Evolutionary conservation across 2,113 vertebrate genomes (phyloP).

Genomic region (Columbina picui): DNA sequence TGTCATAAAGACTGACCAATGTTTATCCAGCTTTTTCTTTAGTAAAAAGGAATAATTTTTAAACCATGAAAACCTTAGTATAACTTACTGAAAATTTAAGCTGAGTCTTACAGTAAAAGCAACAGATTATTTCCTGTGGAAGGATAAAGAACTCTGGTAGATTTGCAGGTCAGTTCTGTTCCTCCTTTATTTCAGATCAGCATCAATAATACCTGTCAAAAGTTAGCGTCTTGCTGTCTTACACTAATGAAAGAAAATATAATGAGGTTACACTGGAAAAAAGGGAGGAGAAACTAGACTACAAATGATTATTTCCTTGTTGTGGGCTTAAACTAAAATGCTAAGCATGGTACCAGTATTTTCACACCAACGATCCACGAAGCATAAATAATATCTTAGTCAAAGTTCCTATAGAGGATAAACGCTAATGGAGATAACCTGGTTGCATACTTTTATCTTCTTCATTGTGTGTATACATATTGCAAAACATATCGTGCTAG

Average conservation of each 20-base stretch:
- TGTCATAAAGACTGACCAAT: not conserved
- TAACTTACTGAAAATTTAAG: not conserved
- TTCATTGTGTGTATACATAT: not conserved
- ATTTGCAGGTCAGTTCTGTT: not conserved
- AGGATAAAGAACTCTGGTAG: not conserved
- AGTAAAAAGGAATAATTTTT: not conserved
- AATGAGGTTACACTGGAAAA: not conserved
- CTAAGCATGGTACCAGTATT: not conserved
- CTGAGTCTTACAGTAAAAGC: not conserved
- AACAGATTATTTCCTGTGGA: not conserved
- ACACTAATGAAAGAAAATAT: not conserved
- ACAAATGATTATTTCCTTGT: not conserved
- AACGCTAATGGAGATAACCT: not conserved
- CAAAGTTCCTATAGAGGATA: not conserved
- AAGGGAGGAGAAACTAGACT: not conserved
- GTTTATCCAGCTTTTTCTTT: not conserved
- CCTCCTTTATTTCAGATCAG: not conserved
- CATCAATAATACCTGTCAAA: not conserved
- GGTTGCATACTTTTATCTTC: not conserved
- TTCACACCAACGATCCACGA: not conserved
- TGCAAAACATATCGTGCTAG: not conserved
- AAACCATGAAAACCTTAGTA: not conserved
- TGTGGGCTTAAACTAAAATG: not conserved
- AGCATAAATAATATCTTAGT: not conserved
- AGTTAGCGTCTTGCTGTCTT: not conserved